Evolutionary conservation across 2,888 invertebrate genomes (phyloP).

Genomic region (Pocota personata): DNA sequence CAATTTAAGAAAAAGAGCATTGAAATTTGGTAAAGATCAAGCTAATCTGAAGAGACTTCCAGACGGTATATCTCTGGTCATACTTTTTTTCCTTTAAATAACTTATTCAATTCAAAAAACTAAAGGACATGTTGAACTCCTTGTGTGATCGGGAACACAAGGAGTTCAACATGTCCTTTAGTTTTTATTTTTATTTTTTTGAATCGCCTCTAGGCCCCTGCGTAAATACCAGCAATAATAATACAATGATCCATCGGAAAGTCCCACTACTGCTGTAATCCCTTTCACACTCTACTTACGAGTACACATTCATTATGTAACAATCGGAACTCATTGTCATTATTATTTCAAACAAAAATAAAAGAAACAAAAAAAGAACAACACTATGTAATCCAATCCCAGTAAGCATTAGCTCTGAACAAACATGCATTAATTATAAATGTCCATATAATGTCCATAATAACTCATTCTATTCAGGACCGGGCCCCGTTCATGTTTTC

Average conservation of each 20-base stretch:
- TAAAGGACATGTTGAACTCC: too few species aligned
- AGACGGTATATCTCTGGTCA: too few species aligned
- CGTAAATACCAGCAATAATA: not conserved
- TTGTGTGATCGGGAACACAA: too few species aligned
- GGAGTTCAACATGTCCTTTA: too few species aligned
- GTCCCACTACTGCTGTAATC: not conserved
- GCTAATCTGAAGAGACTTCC: too few species aligned
- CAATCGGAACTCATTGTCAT: conserved; percentile 22
- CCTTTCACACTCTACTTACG: not conserved
- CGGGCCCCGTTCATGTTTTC: not conserved
- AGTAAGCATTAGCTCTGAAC: conserved; percentile 15
- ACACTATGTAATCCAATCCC: conserved; percentile 22
- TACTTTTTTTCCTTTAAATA: too few species aligned
- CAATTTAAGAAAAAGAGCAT: too few species aligned
- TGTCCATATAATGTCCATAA: conserved; percentile 47
- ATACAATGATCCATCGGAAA: not conserved
- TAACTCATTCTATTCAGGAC: conserved; percentile 54
- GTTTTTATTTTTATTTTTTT: too few species aligned
- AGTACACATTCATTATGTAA: not conserved
- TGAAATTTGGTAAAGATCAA: too few species aligned
- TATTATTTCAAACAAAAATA: conserved; percentile 9
- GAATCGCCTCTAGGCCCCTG: not conserved
- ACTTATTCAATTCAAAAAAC: too few species aligned
- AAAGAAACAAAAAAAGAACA: not conserved
- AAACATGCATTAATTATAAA: conserved; percentile 44